Conservation (phyloP, 2,888 invertebrate species). For the Pyrochroa serraticornis region DNA sequence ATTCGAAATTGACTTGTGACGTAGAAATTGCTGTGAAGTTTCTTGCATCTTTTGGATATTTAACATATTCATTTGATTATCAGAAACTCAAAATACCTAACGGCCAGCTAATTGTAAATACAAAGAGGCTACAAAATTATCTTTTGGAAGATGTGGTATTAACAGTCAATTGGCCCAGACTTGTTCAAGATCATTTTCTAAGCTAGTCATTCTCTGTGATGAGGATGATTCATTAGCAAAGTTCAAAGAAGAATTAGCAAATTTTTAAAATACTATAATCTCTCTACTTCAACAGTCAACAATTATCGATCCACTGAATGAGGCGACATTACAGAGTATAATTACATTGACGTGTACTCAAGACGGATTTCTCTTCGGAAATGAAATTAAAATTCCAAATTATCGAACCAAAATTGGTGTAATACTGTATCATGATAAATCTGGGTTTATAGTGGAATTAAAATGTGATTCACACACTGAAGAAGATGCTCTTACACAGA, state of each 20-base stretch:
- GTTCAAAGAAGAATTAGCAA: constrained; percentile 4
- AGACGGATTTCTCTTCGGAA: constrained; percentile 3
- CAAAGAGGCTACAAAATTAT: not conserved
- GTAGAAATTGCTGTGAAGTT: not conserved
- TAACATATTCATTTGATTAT: not conserved
- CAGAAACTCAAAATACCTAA: constrained; percentile 5
- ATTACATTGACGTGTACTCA: constrained; percentile 1
- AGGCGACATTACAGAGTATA: constrained; percentile 5
- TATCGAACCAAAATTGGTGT: constrained; percentile 4
- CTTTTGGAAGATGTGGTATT: constrained; percentile 4
- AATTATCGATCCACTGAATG: constrained; percentile 5
- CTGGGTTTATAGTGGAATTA: constrained; percentile 6
- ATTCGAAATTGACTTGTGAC: not conserved
- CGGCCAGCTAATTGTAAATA: constrained; percentile 1
- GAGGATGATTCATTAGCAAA: constrained; percentile 6
- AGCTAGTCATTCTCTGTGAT: constrained; percentile 2
- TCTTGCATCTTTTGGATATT: constrained; percentile 2
- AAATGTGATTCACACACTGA: constrained; percentile 4
- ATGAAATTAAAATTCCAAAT: constrained; percentile 4
- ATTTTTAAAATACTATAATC: constrained; percentile 5
- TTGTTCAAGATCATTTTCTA: constrained; percentile 6
- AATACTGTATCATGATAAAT: constrained; percentile 12
- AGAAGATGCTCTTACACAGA: constrained; percentile 6
- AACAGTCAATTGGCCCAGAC: not conserved
- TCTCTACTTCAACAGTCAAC: constrained; percentile 3